Base-by-base conservation (phyloP, 2,888 invertebrate species). In the Leptinotarsa juncta region DNA sequence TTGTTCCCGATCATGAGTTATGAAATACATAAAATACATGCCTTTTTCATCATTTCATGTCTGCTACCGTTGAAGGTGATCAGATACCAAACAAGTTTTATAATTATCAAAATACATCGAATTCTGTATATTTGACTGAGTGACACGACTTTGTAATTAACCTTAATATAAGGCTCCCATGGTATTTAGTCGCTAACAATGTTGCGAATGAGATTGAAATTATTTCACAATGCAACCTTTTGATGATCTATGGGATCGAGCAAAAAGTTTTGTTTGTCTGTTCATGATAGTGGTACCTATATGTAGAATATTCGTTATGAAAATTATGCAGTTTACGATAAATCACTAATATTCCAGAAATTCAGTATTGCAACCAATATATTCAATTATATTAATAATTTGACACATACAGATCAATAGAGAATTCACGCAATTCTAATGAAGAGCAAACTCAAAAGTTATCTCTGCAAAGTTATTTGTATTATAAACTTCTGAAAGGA, bases 111-210 rank as follows among this genome's bases (percentile, higher is more conserved):
- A n/a, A 57, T 32, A 62, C 62, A 62, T 62, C 32, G 32, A 42
- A 62, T 42, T 62, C 62, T 62, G 62, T 42, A 32, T n/a, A 42
- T 32, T 26, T 62, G 32, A 32, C 32, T 42, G 42, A 62, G n/a
- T 62, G 62, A 62, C 42, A 62, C 62, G 57, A 57, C 7, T 62
- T n/a, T 20, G 62, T 62, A 62, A 62, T 62, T 62, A 62, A 42
- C 62, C 62, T 62, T 42, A 62, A 26, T 62, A 62, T 16, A 32
- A 62, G n/a, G 62, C 32, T 62, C 42, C n/a, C 18, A 62, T 62
- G 42, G 62, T 57, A 57, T 57, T 14, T 42, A 32, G 26, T 42
- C 16, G n/a, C 62, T n/a, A 42, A 42, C 26, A 62, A 10, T n/a
- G 32, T n/a, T n/a, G 42, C 10, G n/a, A 16, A 62, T 62, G 42